Conservation (phyloP, 2,113 vertebrate species). For the Indri indri region DNA sequence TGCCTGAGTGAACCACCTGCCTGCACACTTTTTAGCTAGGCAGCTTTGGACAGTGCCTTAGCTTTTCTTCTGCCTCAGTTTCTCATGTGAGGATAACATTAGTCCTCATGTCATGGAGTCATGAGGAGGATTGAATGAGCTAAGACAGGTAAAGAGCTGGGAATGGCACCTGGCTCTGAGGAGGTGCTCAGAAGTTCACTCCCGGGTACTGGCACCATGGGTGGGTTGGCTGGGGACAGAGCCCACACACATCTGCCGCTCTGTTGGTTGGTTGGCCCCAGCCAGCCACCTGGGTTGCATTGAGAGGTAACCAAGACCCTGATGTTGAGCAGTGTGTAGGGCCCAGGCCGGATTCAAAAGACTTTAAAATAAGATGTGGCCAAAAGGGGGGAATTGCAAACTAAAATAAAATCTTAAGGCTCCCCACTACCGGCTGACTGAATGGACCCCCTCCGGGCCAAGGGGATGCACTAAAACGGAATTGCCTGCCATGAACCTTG, state of each 20-base stretch:
- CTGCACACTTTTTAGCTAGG: not conserved
- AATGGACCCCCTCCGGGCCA: too few species aligned
- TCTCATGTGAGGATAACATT: not conserved
- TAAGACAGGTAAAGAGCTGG: not conserved
- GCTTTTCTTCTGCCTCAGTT: not conserved
- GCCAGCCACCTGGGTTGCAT: not conserved
- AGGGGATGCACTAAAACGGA: too few species aligned
- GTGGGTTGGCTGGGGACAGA: not conserved
- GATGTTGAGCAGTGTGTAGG: not conserved
- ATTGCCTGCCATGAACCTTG: too few species aligned
- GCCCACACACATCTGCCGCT: not conserved
- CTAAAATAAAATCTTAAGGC: too few species aligned
- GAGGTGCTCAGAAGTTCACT: not conserved
- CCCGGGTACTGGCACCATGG: accelerated
- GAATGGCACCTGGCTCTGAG: not conserved
- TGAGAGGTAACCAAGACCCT: not conserved
- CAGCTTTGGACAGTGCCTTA: not conserved
- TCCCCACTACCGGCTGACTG: too few species aligned
- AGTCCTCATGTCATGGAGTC: accelerated
- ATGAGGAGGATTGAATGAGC: too few species aligned
- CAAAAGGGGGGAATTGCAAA: too few species aligned
- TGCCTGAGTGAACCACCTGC: not conserved
- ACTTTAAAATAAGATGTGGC: not conserved
- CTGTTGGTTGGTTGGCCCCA: not conserved
- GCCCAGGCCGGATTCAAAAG: not conserved